Base-by-base conservation (phyloP, 2,888 invertebrate species). In the Meteorus cinctellus region DNA sequence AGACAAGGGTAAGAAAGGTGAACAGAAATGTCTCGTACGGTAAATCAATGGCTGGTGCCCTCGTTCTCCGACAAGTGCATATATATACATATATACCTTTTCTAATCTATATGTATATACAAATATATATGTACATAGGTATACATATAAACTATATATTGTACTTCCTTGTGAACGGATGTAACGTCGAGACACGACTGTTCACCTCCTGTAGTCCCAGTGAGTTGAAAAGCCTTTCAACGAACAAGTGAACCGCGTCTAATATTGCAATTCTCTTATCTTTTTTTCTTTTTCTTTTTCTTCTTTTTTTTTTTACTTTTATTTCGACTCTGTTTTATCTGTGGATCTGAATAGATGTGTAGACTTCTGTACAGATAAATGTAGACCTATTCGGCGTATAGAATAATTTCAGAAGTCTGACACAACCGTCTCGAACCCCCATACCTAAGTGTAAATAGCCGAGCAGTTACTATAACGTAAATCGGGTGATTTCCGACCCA, bases 1-100 rank as follows among this genome's bases (percentile, higher is more conserved):
- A 3, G 10, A 55, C 55, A 19, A 19, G 19, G 19, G 19, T n/a
- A 55, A 55, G 55, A 19, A 19, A 78, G 77, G 75, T 67, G 68
- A 65, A 78, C 29, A 60, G 19, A 60, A 27, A 74, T 66, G 74
- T 69, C 60, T 65, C 63, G 48, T 72, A 78, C 80, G 78, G 78
- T 81, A 80, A 81, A 81, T 81, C 81, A 80, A 81, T 80, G 81
- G 72, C 63, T 79, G 62, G 66, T 81, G 79, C 74, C 78, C 81
- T 78, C 77, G 71, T 80, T 81, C 70, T 51, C 36, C 75, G 41
- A 65, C 71, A 71, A 59, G 51, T 31, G 24, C 51, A 75, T 69
- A 66, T 71, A 60, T 45, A 60, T 36, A 41, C 24, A 24, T 24
- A 24, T 71, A 24, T 24, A 36, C 12, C 41, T 41, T 41, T 65